Base-by-base conservation (phyloP, 2,888 invertebrate genomes). In the Asteroscopus sphinx region DNA sequence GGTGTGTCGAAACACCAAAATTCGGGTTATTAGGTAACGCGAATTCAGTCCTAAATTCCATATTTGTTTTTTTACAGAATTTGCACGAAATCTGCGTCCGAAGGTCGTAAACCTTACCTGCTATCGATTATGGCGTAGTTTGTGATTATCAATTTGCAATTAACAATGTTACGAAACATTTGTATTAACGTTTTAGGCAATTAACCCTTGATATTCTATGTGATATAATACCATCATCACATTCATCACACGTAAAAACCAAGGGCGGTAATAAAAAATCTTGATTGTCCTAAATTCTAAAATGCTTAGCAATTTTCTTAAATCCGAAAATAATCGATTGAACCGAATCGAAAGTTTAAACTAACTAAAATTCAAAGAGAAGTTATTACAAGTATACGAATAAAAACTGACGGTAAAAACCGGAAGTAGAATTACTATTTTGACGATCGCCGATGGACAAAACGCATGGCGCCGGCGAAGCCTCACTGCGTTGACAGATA, bases 401-500 rank as follows among this genome's bases (percentile, higher is more conserved):
- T 62, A 52, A 61, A 46, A 57, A 39, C 28, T 47, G 26, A 51
- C 21, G 25, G 25, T 46, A 47, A n/a, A 21, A 66, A 59, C 58
- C 59, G 59, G 68, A 73, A 55, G 35, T 55, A 40, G 40, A 53
- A 45, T 51, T 46, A 36, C 36, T 53, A 67, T 67, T 63, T 63
- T 39, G 55, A 58, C 36, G 41, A 48, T 62, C 45, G 16, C 56
- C 36, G 41, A 48, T 62, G 42, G 16, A 46, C 36, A 57, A 52
- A 47, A 63, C 12, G 11, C 21, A 32, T 32, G 32, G 21, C 41
- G 39, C 35, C 32, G 32, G 49, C 40, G 40, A 54, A 52, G 42
- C 55, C 25, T 51, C 26, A 55, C 49, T 51, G 25, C 52, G 46
- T 52, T 66, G 69, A 73, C 69, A 59, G 63, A 61, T 68, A 61